Conservation (phyloP, 2,113 vertebrate genomes). For the Gulo gulo region DNA sequence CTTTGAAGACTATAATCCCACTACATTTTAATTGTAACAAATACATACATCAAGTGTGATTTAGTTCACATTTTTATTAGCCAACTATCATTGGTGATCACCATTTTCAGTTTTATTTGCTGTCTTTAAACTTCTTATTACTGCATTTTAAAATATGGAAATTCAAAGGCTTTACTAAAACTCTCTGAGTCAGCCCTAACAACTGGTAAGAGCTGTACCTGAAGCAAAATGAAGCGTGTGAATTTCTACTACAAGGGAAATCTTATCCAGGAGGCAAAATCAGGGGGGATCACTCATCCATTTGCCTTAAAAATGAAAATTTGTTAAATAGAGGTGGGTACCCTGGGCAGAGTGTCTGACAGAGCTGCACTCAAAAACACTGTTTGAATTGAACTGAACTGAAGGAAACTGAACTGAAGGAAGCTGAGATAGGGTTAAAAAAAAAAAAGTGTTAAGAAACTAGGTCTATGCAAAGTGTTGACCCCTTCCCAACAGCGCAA, state of each 20-base stretch:
- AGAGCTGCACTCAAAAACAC: not conserved
- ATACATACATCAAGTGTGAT: not conserved
- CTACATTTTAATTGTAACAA: constrained; percentile 17
- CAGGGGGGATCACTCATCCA: not conserved
- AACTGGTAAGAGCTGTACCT: constrained; percentile 13
- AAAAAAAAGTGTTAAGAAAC: not conserved
- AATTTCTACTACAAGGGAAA: not conserved
- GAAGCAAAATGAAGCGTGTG: constrained; percentile 16
- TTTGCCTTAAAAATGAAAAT: constrained; percentile 41
- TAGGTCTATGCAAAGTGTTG: not conserved
- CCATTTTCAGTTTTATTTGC: constrained; percentile 38
- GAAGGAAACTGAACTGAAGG: constrained; percentile 5
- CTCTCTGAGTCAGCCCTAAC: not conserved
- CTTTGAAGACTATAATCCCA: not conserved
- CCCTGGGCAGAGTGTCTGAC: not conserved
- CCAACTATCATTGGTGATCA: not conserved
- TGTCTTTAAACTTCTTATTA: constrained; percentile 34
- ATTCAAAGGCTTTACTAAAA: constrained; percentile 21
- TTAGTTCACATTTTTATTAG: constrained; percentile 26
- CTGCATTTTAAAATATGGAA: constrained; percentile 34
- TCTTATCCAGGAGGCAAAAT: not conserved
- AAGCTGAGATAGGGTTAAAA: not conserved
- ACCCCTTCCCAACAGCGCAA: not conserved
- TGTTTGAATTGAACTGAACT: not conserved
- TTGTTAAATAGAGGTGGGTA: constrained; percentile 19